phyloP scores from a whole-genome alignment of 2,888 invertebrate species.

The Aspidiotus destructor region DNA sequence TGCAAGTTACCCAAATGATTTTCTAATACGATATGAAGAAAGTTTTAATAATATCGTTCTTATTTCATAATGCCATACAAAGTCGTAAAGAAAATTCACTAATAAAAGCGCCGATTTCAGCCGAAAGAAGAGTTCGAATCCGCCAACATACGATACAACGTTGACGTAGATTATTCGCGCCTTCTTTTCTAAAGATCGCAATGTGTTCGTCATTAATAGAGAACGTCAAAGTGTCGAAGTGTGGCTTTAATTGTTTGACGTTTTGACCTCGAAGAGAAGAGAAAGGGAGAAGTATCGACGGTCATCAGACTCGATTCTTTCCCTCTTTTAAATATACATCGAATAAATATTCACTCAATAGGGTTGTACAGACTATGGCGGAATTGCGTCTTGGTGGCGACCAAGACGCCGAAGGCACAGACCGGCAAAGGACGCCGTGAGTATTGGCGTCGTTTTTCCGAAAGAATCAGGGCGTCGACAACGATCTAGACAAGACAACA shows the following conservation, averaged over 20 bases:
- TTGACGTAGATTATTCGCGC: too few species aligned
- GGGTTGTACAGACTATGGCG: conserved; percentile 23
- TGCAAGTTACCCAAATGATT: too few species aligned
- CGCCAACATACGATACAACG: too few species aligned
- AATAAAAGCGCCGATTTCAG: too few species aligned
- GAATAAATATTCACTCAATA: conserved; percentile 13
- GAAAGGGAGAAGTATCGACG: conserved; percentile 1
- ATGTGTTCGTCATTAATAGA: too few species aligned
- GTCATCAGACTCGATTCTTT: conserved; percentile 8
- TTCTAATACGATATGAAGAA: too few species aligned
- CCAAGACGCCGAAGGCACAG: conserved; percentile 23
- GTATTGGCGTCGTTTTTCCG: conserved; percentile 26
- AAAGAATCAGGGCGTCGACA: conserved; percentile 26
- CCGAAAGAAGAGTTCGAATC: too few species aligned
- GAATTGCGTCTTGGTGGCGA: conserved; percentile 23
- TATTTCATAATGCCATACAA: too few species aligned
- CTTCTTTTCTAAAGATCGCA: too few species aligned
- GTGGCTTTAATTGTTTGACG: background rate
- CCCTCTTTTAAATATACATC: conserved; percentile 16
- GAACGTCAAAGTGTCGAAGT: background rate
- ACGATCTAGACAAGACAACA: conserved; percentile 31
- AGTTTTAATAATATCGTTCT: too few species aligned
- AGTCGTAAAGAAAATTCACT: too few species aligned
- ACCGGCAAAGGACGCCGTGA: conserved; percentile 28
- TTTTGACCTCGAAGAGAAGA: conserved; percentile 6